A percentile compares a stretch with the other conserved stretches of the same genome.
These are phyloP conservation scores for Furcula furcula DNA, from an alignment of 2,888 invertebrate species.

Conservation along the genomic window DNA sequence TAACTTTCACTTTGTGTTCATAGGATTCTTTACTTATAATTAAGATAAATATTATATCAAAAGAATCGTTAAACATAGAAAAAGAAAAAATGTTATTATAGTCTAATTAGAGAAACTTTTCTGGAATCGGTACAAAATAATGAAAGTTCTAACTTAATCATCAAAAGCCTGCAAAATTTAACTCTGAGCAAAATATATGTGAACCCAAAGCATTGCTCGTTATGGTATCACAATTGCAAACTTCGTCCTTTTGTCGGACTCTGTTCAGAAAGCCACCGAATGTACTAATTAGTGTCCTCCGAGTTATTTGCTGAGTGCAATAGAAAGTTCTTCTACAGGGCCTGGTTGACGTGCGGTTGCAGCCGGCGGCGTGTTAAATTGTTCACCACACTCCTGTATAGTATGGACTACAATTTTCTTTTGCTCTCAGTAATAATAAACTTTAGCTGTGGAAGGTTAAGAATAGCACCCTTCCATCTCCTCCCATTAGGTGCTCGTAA, in stretches of 20 bases:
- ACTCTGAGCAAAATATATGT: constrained; percentile 13
- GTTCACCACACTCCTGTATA: constrained; percentile 42
- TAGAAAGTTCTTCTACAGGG: constrained; percentile 56
- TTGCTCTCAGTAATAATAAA: no score
- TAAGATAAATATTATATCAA: constrained; percentile 10
- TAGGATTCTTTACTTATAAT: constrained; percentile 5
- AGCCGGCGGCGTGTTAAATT: constrained; percentile 36
- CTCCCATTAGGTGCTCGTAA: no score
- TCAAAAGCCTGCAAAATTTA: constrained; percentile 19
- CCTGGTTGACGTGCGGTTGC: constrained; percentile 47
- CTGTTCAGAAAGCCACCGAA: constrained; percentile 49
- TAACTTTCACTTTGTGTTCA: constrained; percentile 1
- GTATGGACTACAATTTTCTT: constrained; percentile 32
- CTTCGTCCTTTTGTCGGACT: constrained; percentile 56
- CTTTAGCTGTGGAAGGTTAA: no score
- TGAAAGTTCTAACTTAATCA: constrained; percentile 24
- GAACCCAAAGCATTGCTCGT: constrained; percentile 46
- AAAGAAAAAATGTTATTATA: constrained; percentile 19
- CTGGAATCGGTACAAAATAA: constrained; percentile 29
- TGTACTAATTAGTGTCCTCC: constrained; percentile 70
- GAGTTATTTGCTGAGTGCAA: constrained; percentile 59
- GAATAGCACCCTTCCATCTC: no score
- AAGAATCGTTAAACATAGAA: constrained; percentile 8
- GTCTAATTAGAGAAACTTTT: constrained; percentile 26
- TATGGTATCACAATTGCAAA: constrained; percentile 60